Evolutionary conservation across 2,888 invertebrate genomes (phyloP), one percentile per base, ranked within the genome.

Genomic region (Venustoraphidia nigricollis): DNA sequence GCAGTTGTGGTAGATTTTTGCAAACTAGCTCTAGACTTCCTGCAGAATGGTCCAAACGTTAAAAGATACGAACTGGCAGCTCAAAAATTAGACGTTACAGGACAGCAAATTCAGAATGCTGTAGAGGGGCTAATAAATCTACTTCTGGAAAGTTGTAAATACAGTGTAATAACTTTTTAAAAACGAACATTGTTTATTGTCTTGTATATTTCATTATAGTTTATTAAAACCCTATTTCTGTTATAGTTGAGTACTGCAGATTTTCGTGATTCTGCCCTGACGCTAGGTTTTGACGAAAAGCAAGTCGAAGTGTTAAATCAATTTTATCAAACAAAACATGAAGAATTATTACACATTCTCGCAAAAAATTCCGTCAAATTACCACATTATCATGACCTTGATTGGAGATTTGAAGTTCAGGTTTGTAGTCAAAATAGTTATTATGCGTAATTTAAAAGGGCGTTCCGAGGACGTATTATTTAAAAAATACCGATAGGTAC

Each of bases 61-160:
- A 80, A 79, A 61, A 68, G 79, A 49, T 79, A 77, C 57, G 66
- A 62, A 43, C 68, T 75, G 49, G 81, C 81, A 50, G 77, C 82
- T 48, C 76, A 79, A 57, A 82, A 79, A 60, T 61, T 83, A 41
- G 65, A 72, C 48, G 71, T 77, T 10, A 66, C 74, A 36, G 51
- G 70, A 9, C 66, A 70, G 52, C 61, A 64, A 43, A 73, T 83
- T 34, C 75, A 76, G 60, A 77, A 77, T 61, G 71, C 81, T 40
- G 73, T 87, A 10, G 79, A 83, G 66, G 83, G 81, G 14, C 64
- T 88, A 46, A 74, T 84, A n/a, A 79, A 83, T 62, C 69, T 87
- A 44, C 67, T 87, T 44, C 66, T 84, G 13, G 77, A 86, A 65
- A 77, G 78, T 53, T 79, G 79, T 55, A 83, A 80, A 65, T 72